Evolutionary conservation across 2,113 vertebrate genomes (phyloP), one percentile per base, ranked within the genome.

Genomic region (Neolamprologus modestus): DNA sequence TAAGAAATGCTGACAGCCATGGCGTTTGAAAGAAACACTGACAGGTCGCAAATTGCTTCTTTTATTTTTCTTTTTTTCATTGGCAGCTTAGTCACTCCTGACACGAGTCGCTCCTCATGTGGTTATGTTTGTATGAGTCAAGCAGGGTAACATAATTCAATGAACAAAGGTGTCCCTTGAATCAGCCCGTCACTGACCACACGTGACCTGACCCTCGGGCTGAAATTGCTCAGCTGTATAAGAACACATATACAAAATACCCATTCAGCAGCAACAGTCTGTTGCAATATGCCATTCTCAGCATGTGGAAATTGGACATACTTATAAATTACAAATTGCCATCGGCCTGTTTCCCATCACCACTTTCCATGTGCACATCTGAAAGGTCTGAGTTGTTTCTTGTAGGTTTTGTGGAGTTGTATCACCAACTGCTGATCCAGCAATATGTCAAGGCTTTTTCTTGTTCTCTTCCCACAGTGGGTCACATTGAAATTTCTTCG

Each of bases 81-180:
- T 66, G 61, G 33, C 33, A 66, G 61, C 9, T 66, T 66, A 66
- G 33, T 66, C 61, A 37, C 61, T 66, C 61, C 10, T 37, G 61
- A 66, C 33, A 37, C 6, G 10, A 66, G 61, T 37, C 19, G 3
- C 33, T 66, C 3, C 33, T 66, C 19, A 37, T 66, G 31, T 37
- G 61, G 61, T 37, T 50, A 24, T 71, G 8, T 45, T 7, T 37
- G 26, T 82, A 53, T 13, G 24, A 68, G 78, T 71, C 13, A 47
- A 40, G 52, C 57, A 61, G 13, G 12, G 17, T 47, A 45, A 54
- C 21, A 83, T 73, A 21, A 61, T 40, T 35, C 33, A 33, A 11
- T 47, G 50, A 88, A 91, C 86, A 91, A 90, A 92, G 86, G 21
- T 17, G 54, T n/a, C 53, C 84, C 21, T 88, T 92, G 52, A 88